Evolutionary conservation across 1,140 invertebrate genomes (phyloP), one percentile per base, ranked within the genome.

Genomic region (Galendromus occidentalis): DNA sequence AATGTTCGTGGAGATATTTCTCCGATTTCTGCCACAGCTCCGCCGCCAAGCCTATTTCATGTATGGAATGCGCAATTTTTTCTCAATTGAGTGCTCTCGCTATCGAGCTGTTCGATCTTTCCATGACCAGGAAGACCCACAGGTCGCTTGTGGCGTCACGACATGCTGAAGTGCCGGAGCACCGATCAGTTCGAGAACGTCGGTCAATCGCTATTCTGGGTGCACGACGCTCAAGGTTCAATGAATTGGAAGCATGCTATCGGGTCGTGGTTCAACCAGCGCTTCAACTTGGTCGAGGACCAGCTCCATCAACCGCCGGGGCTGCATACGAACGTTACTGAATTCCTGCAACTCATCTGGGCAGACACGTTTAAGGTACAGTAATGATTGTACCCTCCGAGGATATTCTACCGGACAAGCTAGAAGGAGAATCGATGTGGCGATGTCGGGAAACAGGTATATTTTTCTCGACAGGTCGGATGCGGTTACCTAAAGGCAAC

Each of bases 391-490:
- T n/a, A n/a, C n/a, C n/a, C n/a, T n/a, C n/a, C 33, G 4, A 39
- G 33, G 33, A 39, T n/a, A n/a, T n/a, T n/a, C n/a, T n/a, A 39
- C 33, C 9, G 33, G 33, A 39, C 33, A 39, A n/a, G n/a, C n/a
- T n/a, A n/a, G n/a, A n/a, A n/a, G n/a, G n/a, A n/a, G n/a, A n/a
- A n/a, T n/a, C n/a, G n/a, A n/a, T n/a, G n/a, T n/a, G n/a, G n/a
- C n/a, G n/a, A n/a, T n/a, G n/a, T n/a, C n/a, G n/a, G n/a, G n/a
- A n/a, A n/a, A n/a, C n/a, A n/a, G n/a, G n/a, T n/a, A n/a, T n/a
- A n/a, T n/a, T n/a, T n/a, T n/a, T n/a, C n/a, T n/a, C n/a, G n/a
- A 47, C 51, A 59, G 51, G 51, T 59, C 33, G 51, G 51, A 25
- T 59, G 51, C 51, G 51, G 51, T 1, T 59, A 59, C 25, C 22